Percentiles rank a stretch among this genome's conserved stretches.
phyloP scores from a whole-genome alignment of 2,888 invertebrate genomes.

The Taenaris catops region DNA sequence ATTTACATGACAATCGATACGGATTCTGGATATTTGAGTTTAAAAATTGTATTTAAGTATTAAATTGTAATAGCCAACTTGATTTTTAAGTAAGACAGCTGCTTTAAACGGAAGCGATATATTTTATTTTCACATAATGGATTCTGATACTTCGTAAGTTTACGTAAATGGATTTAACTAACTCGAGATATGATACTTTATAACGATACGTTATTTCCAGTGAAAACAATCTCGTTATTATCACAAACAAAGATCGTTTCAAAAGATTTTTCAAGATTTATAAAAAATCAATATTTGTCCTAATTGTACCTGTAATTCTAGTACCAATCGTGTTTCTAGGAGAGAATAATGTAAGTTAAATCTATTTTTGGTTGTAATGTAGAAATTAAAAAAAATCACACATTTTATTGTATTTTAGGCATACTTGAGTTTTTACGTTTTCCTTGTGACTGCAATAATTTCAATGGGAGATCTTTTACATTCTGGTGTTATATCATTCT shows the following conservation, averaged over 20 bases:
- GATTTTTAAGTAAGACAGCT: no score
- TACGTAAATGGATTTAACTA: background rate
- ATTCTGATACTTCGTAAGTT: constrained; percentile 17
- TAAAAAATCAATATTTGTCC: constrained; percentile 41
- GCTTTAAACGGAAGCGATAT: no score
- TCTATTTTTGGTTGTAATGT: background rate
- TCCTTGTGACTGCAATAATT: constrained; percentile 41
- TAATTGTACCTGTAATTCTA: constrained; percentile 43
- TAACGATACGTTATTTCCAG: constrained; percentile 29
- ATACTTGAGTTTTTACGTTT: constrained; percentile 43
- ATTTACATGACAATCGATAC: no score
- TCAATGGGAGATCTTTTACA: constrained; percentile 47
- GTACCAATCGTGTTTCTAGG: constrained; percentile 42
- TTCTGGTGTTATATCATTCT: constrained; percentile 40
- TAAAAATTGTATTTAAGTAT: background rate
- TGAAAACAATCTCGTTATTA: constrained; percentile 43
- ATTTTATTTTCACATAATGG: constrained; percentile 11
- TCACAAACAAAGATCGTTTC: constrained; percentile 38
- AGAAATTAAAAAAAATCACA: background rate
- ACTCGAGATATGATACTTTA: background rate
- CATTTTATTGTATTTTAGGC: constrained; percentile 18
- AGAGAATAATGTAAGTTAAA: constrained; percentile 39
- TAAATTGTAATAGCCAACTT: background rate
- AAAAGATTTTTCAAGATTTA: constrained; percentile 43
- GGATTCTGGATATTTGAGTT: no score